These are phyloP conservation scores for Papilio protenor DNA, from an alignment of 2,888 invertebrate species.

Conservation along the genomic window DNA sequence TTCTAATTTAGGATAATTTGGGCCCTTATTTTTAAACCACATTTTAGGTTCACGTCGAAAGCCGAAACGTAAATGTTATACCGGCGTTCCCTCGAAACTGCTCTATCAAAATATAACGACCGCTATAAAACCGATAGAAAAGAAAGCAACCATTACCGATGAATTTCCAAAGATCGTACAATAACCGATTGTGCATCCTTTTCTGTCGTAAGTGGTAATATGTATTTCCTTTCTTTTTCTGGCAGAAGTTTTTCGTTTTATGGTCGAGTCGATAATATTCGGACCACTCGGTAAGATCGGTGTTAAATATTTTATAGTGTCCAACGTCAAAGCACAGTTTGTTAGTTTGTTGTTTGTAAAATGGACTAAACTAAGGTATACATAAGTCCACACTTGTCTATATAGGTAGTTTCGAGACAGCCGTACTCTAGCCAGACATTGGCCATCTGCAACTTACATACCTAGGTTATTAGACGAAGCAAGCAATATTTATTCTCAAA, in stretches of 20 bases:
- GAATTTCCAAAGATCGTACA: constrained; percentile 81
- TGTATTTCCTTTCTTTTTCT: constrained; percentile 66
- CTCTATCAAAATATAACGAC: constrained; percentile 84
- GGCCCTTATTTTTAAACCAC: constrained; percentile 30
- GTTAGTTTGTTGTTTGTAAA: constrained; percentile 47
- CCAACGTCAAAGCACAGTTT: constrained; percentile 68
- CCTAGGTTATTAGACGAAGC: background rate
- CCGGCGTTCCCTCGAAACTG: constrained; percentile 77
- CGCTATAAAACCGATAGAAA: constrained; percentile 82
- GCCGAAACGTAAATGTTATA: constrained; percentile 83
- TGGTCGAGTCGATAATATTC: constrained; percentile 81
- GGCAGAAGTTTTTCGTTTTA: constrained; percentile 76
- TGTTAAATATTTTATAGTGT: constrained; percentile 83
- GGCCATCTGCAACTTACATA: constrained; percentile 62
- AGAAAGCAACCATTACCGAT: constrained; percentile 81
- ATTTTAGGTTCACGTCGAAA: constrained; percentile 61
- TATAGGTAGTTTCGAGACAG: background rate
- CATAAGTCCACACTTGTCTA: background rate
- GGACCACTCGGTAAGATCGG: constrained; percentile 75
- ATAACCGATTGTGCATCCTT: constrained; percentile 69
- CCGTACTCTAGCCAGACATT: constrained; percentile 3
- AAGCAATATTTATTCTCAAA: background rate
- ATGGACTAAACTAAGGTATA: background rate
- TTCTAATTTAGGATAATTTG: background rate
- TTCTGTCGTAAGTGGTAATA: constrained; percentile 61